Base-by-base conservation (phyloP, 2,888 invertebrate species). In the Argyresthia albistria region DNA sequence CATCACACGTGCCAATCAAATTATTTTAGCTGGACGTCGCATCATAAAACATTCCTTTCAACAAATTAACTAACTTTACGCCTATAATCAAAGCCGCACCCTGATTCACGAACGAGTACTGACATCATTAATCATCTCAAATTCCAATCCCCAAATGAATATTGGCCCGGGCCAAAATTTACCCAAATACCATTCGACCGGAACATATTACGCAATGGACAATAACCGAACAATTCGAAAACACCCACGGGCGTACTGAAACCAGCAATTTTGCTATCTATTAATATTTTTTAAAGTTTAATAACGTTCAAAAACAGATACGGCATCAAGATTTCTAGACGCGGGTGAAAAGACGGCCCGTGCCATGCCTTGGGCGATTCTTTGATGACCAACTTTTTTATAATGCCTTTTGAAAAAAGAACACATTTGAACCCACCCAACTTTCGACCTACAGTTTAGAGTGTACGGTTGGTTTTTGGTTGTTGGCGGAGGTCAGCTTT, bases 351-450 rank as follows among this genome's bases (percentile, higher is more conserved):
- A n/a, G 37, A 11, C 63, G 72, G 76, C 76, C 73, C 76, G 76
- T 77, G 76, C 76, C 76, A 77, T 58, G 76, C 76, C 76, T 56
- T 67, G 54, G 77, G 76, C 76, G 55, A 57, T 56, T 58, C 60
- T 58, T 56, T 56, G 55, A 56, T 55, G 53, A 53, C 55, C 55
- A 55, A 55, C 53, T 43, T 43, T 50, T 51, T 50, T 51, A 11
- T 50, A 50, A 43, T 48, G 12, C 42, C 43, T 50, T 25, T n/a
- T 43, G 9, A 47, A 47, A 45, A 47, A 47, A 47, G 47, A 47
- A 11, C 35, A 10, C 43, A 12, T 11, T 1, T 45, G n/a, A 36
- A 7, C 11, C n/a, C 51, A 51, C n/a, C 35, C 43, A 8, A 14
- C 25, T 50, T 14, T 10, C 42, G 36, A 37, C 37, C 11, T 48